phyloP scores from a whole-genome alignment of 53 echinoderm and acorn worm genomes.

The Hippasteria phrygiana region DNA sequence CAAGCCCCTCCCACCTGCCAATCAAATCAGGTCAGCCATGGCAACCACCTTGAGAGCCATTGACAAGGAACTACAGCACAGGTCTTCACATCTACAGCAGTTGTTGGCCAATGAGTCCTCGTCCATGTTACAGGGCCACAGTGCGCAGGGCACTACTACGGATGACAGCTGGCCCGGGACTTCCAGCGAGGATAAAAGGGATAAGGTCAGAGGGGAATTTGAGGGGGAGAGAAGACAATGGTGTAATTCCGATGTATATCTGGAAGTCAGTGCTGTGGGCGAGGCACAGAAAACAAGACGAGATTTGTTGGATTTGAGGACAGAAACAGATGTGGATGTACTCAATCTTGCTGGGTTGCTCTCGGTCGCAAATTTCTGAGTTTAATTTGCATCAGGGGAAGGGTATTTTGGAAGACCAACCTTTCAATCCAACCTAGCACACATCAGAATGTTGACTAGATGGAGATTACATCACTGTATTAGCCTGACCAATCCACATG shows the following conservation, averaged over 20 bases:
- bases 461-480: too few species aligned
- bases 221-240: constrained; percentile 1
- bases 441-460: too few species aligned
- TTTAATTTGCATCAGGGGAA: too few species aligned
- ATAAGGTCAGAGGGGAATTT: constrained; percentile 29
- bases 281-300: not conserved
- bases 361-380: not conserved
- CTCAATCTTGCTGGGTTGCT: constrained; percentile 3
- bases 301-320: not conserved
- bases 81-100: not conserved
- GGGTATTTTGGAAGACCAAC: too few species aligned
- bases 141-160: not conserved
- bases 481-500: too few species aligned
- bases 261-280: not conserved
- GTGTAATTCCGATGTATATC: not conserved
- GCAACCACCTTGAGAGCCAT: constrained; percentile 38
- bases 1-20: constrained; percentile 33
- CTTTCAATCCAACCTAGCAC: too few species aligned
- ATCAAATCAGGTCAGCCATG: constrained; percentile 37
- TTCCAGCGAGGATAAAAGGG: not conserved
- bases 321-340: constrained; percentile 6
- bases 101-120: not conserved
- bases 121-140: constrained; percentile 25
- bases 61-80: constrained; percentile 29
- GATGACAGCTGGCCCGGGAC: not conserved